Conservation (phyloP, 1,140 invertebrate genomes). For the Leptinotarsa defecta region DNA sequence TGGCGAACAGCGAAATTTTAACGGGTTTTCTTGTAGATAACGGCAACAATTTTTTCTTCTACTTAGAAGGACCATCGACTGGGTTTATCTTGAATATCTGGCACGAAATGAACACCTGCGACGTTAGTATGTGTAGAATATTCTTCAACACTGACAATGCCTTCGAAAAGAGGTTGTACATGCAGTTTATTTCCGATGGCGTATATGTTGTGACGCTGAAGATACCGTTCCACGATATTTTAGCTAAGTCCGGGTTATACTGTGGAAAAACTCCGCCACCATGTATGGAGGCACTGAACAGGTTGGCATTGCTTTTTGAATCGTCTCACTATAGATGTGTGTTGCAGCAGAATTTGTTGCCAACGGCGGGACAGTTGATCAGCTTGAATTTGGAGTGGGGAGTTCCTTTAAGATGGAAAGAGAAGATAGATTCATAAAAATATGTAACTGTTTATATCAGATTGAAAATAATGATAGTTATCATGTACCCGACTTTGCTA, state of each 20-base stretch:
- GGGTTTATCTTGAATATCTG: constrained; percentile 36
- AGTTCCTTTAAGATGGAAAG: constrained; percentile 37
- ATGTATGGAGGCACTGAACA: constrained; percentile 45
- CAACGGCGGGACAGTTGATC: constrained; percentile 41
- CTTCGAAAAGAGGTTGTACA: constrained; percentile 34
- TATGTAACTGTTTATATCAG: not conserved
- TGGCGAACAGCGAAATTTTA: constrained; percentile 25
- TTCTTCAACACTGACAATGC: constrained; percentile 39
- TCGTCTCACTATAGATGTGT: constrained; percentile 33
- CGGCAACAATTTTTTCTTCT: constrained; percentile 33
- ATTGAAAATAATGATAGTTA: too few relatives aligned
- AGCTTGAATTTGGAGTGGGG: constrained; percentile 50
- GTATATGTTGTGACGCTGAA: constrained; percentile 32
- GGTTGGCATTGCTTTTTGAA: constrained; percentile 41
- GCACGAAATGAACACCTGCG: constrained; percentile 21
- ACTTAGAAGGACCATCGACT: constrained; percentile 33
- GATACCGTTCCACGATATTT: constrained; percentile 39
- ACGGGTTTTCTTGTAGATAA: constrained; percentile 40
- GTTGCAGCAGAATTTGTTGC: constrained; percentile 41
- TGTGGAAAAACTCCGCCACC: constrained; percentile 7
- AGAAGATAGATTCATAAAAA: not conserved
- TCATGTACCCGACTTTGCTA: too few relatives aligned
- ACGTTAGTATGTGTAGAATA: constrained; percentile 19
- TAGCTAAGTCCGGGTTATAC: constrained; percentile 21
- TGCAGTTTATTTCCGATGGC: constrained; percentile 19